Evolutionary conservation across 2,888 invertebrate species (phyloP).

Genomic region (Pachycephus smyrnensis): DNA sequence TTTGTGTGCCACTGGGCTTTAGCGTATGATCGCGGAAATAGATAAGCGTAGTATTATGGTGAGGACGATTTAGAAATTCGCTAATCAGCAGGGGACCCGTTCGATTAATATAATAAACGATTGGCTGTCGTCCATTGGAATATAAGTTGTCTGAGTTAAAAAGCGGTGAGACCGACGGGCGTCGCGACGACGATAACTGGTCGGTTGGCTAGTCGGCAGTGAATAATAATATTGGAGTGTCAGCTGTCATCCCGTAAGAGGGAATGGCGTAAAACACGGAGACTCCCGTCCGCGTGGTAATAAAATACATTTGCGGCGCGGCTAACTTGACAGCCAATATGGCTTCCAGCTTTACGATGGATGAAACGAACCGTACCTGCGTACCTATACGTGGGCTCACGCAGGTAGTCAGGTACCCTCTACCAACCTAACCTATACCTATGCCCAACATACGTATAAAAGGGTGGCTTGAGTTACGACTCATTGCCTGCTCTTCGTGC

Average conservation of each 20-base stretch:
- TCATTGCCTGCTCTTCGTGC: conserved; percentile 5
- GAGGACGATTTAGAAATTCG: not conserved
- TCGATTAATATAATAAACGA: not conserved
- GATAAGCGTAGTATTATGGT: not conserved
- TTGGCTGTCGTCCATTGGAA: not conserved
- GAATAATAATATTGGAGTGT: conserved; percentile 37
- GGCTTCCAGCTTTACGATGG: conserved; percentile 36
- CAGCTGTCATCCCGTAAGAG: conserved; percentile 33
- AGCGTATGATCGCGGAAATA: not conserved
- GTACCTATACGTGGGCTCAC: not conserved
- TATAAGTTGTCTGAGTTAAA: not conserved
- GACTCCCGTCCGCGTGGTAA: conserved; percentile 33
- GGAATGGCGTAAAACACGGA: conserved; percentile 31
- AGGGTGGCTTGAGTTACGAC: conserved; percentile 6
- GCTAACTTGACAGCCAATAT: conserved; percentile 36
- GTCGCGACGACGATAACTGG: conserved; percentile 18
- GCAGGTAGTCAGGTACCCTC: conserved; percentile 1
- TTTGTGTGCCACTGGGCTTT: not conserved
- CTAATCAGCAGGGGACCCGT: not conserved
- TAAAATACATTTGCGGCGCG: conserved; percentile 36
- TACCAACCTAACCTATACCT: not conserved
- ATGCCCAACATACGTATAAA: not conserved
- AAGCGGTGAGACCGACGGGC: conserved; percentile 3
- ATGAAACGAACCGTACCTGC: conserved; percentile 24
- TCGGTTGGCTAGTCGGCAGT: conserved; percentile 20